Evolutionary conservation across 2,113 vertebrate genomes (phyloP), one percentile per base, ranked within the genome.

Genomic region (Tyrannus savana): DNA sequence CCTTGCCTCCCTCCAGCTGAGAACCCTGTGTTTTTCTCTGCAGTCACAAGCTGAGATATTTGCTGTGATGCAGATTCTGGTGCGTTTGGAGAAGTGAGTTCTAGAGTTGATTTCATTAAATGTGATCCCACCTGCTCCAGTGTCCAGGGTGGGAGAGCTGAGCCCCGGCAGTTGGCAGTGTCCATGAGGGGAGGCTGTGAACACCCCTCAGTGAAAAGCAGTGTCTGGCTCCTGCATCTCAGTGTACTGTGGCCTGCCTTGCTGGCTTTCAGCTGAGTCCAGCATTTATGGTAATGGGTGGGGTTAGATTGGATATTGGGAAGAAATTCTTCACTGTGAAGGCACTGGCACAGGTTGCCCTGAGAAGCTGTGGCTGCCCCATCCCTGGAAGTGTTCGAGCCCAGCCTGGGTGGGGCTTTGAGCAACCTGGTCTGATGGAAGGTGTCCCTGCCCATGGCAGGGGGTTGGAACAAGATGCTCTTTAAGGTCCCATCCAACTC

Each of bases 231-330:
- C 23, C n/a, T 37, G 15, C 41, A 67, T 42, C 64, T 91, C 50
- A 0, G 0, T 11, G 4, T 50, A 9, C 64, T 63, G 3, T 0
- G 2, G 15, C 23, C 33, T 59, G 73, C 37, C 22, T 27, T 37
- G 31, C 0, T 68, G 58, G 19, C 28, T 77, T 58, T 83, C 64
- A 44, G 37, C 37, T 78, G 12, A 60, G 71, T 24, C 62, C 52
- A n/a, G 28, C 33, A 10, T 28, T 22, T 24, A 3, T 2, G 18
- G 30, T 30, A 59, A 39, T 5, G 44, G 12, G 6, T 46, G 69
- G 19, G 66, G 13, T 74, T 46, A n/a, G 19, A 12, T n/a, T 53
- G 28, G n/a, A 14, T 30, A 18, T 41, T 46, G n/a, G n/a, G 23
- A 68, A 41, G 23, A 41, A 68, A 21, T 66, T 23, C 44, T 66